phyloP scores from a whole-genome alignment of 2,113 vertebrate species.

The Myrmecophaga tridactyla region DNA sequence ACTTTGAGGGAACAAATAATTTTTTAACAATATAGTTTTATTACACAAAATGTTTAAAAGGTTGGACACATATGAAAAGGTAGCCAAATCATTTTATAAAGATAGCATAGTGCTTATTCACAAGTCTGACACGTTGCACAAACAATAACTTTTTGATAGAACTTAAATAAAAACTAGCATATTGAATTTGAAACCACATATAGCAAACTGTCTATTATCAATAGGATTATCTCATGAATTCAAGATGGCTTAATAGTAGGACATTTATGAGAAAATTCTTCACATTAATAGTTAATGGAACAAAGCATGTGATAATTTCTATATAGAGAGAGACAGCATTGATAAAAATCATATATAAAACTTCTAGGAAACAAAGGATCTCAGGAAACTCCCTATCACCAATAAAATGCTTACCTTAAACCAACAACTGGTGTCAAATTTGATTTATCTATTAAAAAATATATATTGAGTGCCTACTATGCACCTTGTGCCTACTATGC shows the following conservation, averaged over 20 bases:
- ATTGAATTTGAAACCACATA: slow-evolving; percentile 7
- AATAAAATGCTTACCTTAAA: neutral
- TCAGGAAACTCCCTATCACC: neutral
- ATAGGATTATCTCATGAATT: neutral
- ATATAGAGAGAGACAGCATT: neutral
- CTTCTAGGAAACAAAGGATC: neutral
- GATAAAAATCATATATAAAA: neutral
- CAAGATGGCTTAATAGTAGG: neutral
- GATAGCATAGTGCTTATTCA: neutral
- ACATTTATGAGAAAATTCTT: neutral
- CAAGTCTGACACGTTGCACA: neutral
- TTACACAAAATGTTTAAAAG: neutral
- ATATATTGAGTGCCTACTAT: neutral
- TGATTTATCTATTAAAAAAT: neutral
- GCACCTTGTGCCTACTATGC: neutral
- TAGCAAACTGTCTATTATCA: neutral
- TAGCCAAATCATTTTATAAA: neutral
- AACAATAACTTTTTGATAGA: neutral
- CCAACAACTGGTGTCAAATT: neutral
- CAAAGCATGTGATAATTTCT: neutral
- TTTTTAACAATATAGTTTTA: neutral
- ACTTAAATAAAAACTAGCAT: neutral
- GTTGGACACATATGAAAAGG: neutral
- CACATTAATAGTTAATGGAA: neutral
- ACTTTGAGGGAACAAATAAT: neutral